Base-by-base conservation (phyloP, 2,797 vertebrate species). In the Tokudaia tokunoshimensis region DNA sequence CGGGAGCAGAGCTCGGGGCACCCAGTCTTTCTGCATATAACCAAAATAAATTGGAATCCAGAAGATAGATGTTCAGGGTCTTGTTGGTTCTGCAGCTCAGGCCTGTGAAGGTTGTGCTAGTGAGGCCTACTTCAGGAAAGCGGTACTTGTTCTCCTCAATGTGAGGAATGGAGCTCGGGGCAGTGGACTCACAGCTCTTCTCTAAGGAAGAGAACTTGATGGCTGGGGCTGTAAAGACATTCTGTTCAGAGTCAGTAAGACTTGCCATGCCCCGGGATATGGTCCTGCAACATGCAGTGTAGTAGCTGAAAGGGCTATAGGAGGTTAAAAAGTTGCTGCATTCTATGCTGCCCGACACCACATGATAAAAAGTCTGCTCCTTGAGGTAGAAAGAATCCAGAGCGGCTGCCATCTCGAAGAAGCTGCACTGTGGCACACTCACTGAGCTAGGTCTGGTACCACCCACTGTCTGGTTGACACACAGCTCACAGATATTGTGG, bases 31-130 rank as follows among this genome's bases (percentile, higher is more conserved):
- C 98, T 0, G 99, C 99, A 59, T 99, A 99, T 24, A 99, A 98
- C 99, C 99, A 99, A 98, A 99, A 99, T 31, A 99, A 98, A 93
- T 99, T 99, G 0, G 99, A 99, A 96, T 99, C 99, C 98, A 99
- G 98, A 75, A 99, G 97, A 89, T 99, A 99, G 89, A 99, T 99
- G 98, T 99, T 99, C 98, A 99, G 99, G n/a, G 99, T 99, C 98
- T 99, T 99, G 98, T 99, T 99, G 98, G 99, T 99, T 96, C 98
- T 99, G 98, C 99, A 99, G 84, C 98, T 98, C 83, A 99, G 99
- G 96, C 99, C 99, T 0, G 99, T 98, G 98, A 99, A 97, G 96
- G 97, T 81, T 52, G 34, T 96, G 79, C 98, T 98, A 41, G 24
- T 97, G 79, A 92, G 84, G 88, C 75, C 95, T 96, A 96, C 93